phyloP scores from a whole-genome alignment of 2,797 vertebrate species.

The Pygocentrus nattereri region DNA sequence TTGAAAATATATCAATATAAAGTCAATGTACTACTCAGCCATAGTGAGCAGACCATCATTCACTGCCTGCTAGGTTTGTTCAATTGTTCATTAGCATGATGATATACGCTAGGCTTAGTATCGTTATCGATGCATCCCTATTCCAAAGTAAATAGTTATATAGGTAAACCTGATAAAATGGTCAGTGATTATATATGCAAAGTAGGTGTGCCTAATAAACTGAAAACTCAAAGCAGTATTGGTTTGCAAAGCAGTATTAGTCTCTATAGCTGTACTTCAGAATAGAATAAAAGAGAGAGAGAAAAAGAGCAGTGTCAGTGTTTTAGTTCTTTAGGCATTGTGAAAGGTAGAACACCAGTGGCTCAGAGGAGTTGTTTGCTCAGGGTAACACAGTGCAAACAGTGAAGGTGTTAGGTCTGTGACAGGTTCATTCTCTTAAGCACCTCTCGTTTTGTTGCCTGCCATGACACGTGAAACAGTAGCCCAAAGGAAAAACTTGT shows the following conservation, averaged over 20 bases:
- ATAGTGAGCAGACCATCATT: too few relatives aligned
- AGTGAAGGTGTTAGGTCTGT: background rate
- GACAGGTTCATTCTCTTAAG: constrained; percentile 2
- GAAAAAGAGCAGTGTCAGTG: background rate
- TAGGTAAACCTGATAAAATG: background rate
- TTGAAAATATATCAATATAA: too few relatives aligned
- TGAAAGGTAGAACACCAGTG: background rate
- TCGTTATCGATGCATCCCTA: too few relatives aligned
- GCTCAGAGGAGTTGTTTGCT: background rate
- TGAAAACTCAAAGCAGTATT: too few relatives aligned
- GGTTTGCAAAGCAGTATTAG: background rate
- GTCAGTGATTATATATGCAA: background rate
- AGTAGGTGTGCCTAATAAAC: background rate
- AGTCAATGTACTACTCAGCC: too few relatives aligned
- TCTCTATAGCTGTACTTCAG: background rate
- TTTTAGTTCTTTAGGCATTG: background rate
- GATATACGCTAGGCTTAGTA: too few relatives aligned
- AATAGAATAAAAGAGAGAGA: background rate
- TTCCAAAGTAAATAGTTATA: background rate
- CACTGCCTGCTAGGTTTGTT: too few relatives aligned
- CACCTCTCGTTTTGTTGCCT: background rate
- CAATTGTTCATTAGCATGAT: too few relatives aligned
- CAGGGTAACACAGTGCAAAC: background rate
- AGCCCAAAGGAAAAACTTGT: background rate
- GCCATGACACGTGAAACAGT: background rate